Evolutionary conservation across 2,888 invertebrate species (phyloP), one percentile per base, ranked within the genome.

Genomic region (Linnaemya tessellans): DNA sequence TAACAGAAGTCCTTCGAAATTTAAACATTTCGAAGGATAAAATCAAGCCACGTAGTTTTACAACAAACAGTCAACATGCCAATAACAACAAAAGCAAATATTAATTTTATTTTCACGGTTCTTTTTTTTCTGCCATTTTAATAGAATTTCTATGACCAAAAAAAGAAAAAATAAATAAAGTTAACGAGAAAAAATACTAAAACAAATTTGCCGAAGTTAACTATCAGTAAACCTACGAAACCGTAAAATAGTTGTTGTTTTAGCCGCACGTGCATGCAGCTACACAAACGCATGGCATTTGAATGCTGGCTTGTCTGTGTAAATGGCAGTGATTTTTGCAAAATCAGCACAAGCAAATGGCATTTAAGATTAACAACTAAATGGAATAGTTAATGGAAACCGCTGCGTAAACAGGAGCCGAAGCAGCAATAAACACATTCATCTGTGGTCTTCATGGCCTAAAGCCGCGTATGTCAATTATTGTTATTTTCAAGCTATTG

Each of bases 331-430:
- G 11, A 58, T 60, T 80, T 84, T 46, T 84, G 84, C 84, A 68
- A 68, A 81, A 71, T 68, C 56, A 81, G 84, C 73, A 81, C 70
- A 84, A 80, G 77, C 67, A 71, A 65, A 84, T 84, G 80, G 78
- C 73, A 74, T 78, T 73, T 73, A 73, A 81, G 75, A 81, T 81
- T 84, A 81, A 81, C 80, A 80, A 78, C 68, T 78, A 81, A 84
- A 84, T 78, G 78, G n/a, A 84, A 84, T 73, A 67, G 73, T 58
- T 73, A 73, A 80, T 80, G 73, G 38, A 80, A 67, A 68, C 38
- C 58, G 49, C 35, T 35, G 9, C 18, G 73, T 60, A 73, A 74
- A 60, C 73, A 74, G 49, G 54, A 73, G 30, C 51, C 60, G 51
- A 62, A 18, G 41, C 20, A 46, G n/a, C 67, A 46, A 22, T 13